Conservation (phyloP, 2,888 invertebrate species). For the Pelosia muscerda region DNA sequence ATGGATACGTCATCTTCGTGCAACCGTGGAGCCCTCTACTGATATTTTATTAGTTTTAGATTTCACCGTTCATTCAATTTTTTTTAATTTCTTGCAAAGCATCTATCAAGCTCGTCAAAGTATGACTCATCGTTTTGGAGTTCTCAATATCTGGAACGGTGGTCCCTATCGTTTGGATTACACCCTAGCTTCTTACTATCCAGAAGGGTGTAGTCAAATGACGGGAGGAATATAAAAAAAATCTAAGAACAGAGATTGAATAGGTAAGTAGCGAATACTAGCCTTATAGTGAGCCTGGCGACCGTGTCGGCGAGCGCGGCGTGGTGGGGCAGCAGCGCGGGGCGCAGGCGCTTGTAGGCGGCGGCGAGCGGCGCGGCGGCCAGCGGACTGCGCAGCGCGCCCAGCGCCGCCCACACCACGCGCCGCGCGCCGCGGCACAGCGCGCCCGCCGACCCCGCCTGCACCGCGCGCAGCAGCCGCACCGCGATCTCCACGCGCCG, state of each 20-base stretch:
- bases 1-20: too few species aligned
- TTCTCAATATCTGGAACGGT: too few species aligned
- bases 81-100: too few species aligned
- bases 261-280: not conserved
- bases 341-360: constrained; percentile 86
- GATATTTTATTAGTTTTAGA: too few species aligned
- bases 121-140: too few species aligned
- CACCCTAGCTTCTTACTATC: too few species aligned
- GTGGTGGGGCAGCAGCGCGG: constrained; percentile 71
- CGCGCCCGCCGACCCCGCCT: constrained; percentile 79
- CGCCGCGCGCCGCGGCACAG: constrained; percentile 61
- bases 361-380: constrained; percentile 88
- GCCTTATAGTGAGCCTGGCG: constrained; percentile 91
- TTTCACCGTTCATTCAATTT: too few species aligned
- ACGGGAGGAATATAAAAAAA: not conserved
- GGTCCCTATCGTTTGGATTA: too few species aligned
- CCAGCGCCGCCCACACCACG: constrained; percentile 80
- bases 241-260: not conserved
- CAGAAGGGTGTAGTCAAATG: too few species aligned
- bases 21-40: too few species aligned
- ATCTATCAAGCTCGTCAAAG: too few species aligned
- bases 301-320: constrained; percentile 87
- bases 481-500: constrained; percentile 63
- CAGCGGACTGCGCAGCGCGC: constrained; percentile 91
- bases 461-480: constrained; percentile 84